phyloP scores from a whole-genome alignment of 30 jellyfish, hydroid and myxozoan species.

The Aurelia sp. region DNA sequence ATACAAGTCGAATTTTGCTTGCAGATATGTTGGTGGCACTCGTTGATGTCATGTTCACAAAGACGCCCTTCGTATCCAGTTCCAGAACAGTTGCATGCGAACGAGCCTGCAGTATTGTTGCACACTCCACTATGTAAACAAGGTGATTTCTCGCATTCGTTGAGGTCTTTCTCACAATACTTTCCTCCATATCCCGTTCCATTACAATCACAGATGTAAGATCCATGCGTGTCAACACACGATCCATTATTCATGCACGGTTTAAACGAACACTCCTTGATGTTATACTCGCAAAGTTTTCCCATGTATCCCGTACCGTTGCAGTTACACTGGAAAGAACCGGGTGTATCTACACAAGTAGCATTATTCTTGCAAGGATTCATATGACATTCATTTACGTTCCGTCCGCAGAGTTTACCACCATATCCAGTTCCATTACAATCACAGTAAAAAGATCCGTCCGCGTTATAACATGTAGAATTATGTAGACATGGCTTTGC shows the following conservation, averaged over 20 bases:
- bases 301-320: slow-evolving; percentile 58
- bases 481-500: slow-evolving; percentile 32
- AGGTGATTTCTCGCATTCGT: slow-evolving; percentile 24
- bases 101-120: slow-evolving; percentile 41
- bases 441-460: slow-evolving; percentile 29
- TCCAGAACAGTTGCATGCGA: slow-evolving; percentile 35
- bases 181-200: slow-evolving; percentile 55
- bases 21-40: slow-evolving; percentile 37
- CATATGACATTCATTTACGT: slow-evolving; percentile 31
- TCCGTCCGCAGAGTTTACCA: slow-evolving; percentile 21
- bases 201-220: slow-evolving; percentile 31
- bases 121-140: slow-evolving; percentile 47
- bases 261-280: slow-evolving; percentile 1
- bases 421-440: slow-evolving; percentile 39
- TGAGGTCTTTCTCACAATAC: slow-evolving; percentile 15
- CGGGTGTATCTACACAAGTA: slow-evolving; percentile 50
- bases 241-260: slow-evolving; percentile 55
- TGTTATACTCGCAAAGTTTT: slow-evolving; percentile 21
- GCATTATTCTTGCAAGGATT: slow-evolving; percentile 58
- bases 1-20: slow-evolving; percentile 26
- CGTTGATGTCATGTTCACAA: slow-evolving; percentile 69
- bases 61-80: slow-evolving; percentile 50
- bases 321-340: slow-evolving; percentile 61
- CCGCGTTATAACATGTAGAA: slow-evolving; percentile 12
- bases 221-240: slow-evolving; percentile 27